Evolutionary conservation across 2,797 vertebrate genomes (phyloP), one percentile per base, ranked within the genome.

Genomic region (Hemibagrus guttatus): DNA sequence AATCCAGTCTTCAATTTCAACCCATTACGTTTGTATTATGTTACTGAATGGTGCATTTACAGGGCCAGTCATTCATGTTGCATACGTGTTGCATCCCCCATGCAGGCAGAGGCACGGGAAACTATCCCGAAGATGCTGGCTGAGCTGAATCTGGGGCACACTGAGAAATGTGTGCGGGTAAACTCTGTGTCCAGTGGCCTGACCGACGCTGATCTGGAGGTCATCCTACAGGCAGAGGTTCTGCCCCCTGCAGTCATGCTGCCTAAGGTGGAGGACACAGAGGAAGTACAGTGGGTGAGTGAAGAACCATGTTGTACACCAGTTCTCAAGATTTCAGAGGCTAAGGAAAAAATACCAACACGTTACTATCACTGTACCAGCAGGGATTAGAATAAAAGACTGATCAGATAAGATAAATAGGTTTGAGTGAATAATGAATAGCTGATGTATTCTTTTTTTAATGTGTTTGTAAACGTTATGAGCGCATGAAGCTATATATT

Each of bases 191-290:
- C 98, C 92, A 99, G 98, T 0, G 96, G 97, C 85, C 94, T 99
- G 87, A 96, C 97, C 0, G 96, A 98, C 83, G 95, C 94, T 46
- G 98, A 99, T 93, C 94, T 99, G 81, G 93, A 96, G 88, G 93
- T 95, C 56, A 91, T 99, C 89, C 92, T 99, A 87, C 94, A 95
- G 85, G 95, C 96, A 1, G 94, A 90, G 74, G 93, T 95, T 71
- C 96, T 98, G 58, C 98, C 98, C 91, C 95, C 97, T 13, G 97
- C 98, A 89, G 92, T 99, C 87, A 98, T 99, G 98, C 91, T 99
- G 88, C 98, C 98, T n/a, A 99, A 99, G 91, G 97, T 99, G 91
- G 97, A 99, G 93, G 94, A 95, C 85, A 92, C 91, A 0, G 95
- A 96, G 83, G 98, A 99, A 88, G 95, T 98, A 87, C 95, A 93